Evolutionary conservation across 2,888 invertebrate genomes (phyloP), one percentile per base, ranked within the genome.

Genomic region (Altica lythri): DNA sequence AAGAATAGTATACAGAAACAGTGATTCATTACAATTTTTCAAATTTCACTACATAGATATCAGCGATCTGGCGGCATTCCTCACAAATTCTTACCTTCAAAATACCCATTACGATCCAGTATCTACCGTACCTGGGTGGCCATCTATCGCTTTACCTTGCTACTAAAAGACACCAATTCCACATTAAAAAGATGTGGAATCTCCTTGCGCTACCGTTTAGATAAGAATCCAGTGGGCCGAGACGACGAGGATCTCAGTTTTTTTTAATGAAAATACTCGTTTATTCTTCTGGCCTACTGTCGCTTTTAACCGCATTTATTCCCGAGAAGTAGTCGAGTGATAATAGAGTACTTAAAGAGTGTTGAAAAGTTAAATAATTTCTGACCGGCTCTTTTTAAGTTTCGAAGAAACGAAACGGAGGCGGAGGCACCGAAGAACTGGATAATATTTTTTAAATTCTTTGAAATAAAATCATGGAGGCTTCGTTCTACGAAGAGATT

Each of bases 301-400:
- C 63, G 70, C 73, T 72, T 74, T 74, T 73, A 72, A 68, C 68
- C 67, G 64, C 66, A n/a, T 47, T 37, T 38, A 50, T 56, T 37
- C 40, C 32, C 17, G 49, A 47, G 43, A 30, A 35, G 42, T 46
- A 50, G 45, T 37, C 35, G 34, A 55, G 74, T 74, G 75, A 75
- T 75, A 75, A 74, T 73, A 70, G 67, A 68, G 67, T 72, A 71
- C 73, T 75, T 72, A 73, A 74, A 72, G 67, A 73, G 75, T 75
- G 75, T 75, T 70, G 73, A 74, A 74, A 73, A 72, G 72, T 71
- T 72, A 71, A 74, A 72, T 75, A 71, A 74, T 72, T 70, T 67
- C 66, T 60, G 61, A 65, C 67, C 71, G 68, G 71, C 62, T 29
- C 61, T 53, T 67, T n/a, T 68, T 71, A 65, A 66, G 37, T 12